Evolutionary conservation across 2,888 invertebrate genomes (phyloP), one percentile per base, ranked within the genome.

Genomic region (Spisula solida): DNA sequence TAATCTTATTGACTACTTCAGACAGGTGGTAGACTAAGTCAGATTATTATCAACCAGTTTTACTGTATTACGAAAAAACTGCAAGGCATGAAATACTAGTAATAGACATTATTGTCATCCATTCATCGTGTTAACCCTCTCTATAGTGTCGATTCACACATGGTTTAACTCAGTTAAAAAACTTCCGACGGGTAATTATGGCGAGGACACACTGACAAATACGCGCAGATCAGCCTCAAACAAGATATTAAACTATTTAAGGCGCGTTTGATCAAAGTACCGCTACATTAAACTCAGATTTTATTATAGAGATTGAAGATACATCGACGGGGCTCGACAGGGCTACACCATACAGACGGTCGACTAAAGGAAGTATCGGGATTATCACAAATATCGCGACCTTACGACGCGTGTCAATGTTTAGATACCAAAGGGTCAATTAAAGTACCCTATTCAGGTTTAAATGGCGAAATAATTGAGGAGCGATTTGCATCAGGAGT

Each of bases 381-480:
- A 56, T 20, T 56, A n/a, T 56, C 56, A 56, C 25, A 70, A 70
- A 70, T 25, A 70, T 70, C 70, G 16, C 55, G 31, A 60, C 82
- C 41, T 34, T 60, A 12, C 14, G 66, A 18, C 70, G 14, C 56
- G 82, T 41, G 70, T 18, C 47, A 34, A 25, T 47, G 82, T 83
- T 79, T 79, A 79, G 79, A 79, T 20, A 79, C 70, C 79, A 41
- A 41, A 41, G 41, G 79, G 41, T 55, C 70, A 83, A 47, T 60
- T 83, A 70, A 70, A 70, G n/a, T 16, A 41, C 29, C 60, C 70
- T 70, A 83, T 83, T 48, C 70, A 47, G 70, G n/a, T 25, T 48
- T 41, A 83, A 83, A 70, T 70, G 70, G 47, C 70, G 47, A 34
- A 70, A 48, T 70, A 83, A 83, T 83, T 70, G 41, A 47, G 60